Conservation (phyloP, 2,113 vertebrate genomes). For the Pongo pygmaeus region DNA sequence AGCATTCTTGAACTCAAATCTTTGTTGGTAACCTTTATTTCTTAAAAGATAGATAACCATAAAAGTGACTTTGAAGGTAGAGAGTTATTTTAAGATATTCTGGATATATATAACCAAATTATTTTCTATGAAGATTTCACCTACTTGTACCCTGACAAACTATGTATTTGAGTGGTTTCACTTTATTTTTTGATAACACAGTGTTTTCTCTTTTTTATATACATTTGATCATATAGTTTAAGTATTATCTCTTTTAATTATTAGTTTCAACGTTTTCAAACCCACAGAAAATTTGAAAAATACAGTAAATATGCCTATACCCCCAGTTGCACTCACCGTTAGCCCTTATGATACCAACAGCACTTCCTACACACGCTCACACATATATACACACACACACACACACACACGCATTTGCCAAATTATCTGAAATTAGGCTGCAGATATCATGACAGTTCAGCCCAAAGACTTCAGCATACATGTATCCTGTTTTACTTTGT, state of each 20-base stretch:
- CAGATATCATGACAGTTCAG: neutral
- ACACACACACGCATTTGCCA: neutral
- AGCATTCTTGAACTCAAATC: conserved; percentile 43
- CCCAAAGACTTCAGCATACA: neutral
- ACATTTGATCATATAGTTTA: neutral
- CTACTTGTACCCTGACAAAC: neutral
- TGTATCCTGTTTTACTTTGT: neutral
- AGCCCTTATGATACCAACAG: rapidly evolving
- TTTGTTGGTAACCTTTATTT: neutral
- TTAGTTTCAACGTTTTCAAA: neutral
- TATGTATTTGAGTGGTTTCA: neutral
- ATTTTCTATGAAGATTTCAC: neutral
- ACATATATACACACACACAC: too few species aligned
- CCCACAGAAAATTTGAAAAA: neutral
- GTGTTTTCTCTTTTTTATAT: neutral
- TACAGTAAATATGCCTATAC: neutral
- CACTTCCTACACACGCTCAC: neutral
- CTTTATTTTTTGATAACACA: neutral
- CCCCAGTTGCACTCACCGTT: neutral
- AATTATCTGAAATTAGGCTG: neutral
- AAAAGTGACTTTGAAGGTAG: neutral
- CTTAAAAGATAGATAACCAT: neutral
- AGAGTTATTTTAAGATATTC: neutral
- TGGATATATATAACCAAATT: neutral
- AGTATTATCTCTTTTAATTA: neutral